Conservation (phyloP, 2,113 vertebrate species). For the Hymenochirus boettgeri region DNA sequence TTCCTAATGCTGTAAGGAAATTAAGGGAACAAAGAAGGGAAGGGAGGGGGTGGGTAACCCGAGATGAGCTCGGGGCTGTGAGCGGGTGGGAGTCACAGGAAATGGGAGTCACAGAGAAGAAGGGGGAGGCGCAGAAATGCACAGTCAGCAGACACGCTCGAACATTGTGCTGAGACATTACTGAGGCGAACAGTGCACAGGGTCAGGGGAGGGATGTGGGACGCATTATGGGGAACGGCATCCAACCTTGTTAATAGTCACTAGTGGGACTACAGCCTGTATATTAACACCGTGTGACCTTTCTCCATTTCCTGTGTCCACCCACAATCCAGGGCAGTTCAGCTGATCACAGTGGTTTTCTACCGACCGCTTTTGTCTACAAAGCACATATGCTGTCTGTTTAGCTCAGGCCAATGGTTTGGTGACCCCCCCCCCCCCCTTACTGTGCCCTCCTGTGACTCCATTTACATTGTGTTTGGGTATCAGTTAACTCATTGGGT, state of each 20-base stretch:
- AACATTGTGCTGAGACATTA: constrained; percentile 32
- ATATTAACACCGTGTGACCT: not conserved
- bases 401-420: constrained; percentile 15
- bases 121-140: constrained; percentile 25
- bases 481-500: not conserved
- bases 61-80: constrained; percentile 25
- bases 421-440: constrained; percentile 10
- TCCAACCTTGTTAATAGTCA: no score
- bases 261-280: no score
- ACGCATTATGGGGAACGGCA: not conserved
- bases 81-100: constrained; percentile 20
- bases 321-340: constrained; percentile 18
- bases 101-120: constrained; percentile 17
- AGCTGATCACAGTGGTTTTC: constrained; percentile 37
- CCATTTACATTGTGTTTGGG: not conserved
- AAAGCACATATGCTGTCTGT: constrained; percentile 29
- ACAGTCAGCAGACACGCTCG: constrained; percentile 38
- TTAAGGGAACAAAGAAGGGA: constrained; percentile 15
- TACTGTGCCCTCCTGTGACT: constrained; percentile 13
- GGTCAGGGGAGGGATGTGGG: not conserved
- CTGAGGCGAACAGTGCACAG: no score
- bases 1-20: no score
- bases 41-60: constrained; percentile 15
- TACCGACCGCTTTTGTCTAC: constrained; percentile 34
- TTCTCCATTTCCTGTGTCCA: not conserved